Percentiles rank a stretch among this genome's conserved stretches.
phyloP scores from a whole-genome alignment of 1,140 invertebrate species.

The Temnothorax longispinosus region DNA sequence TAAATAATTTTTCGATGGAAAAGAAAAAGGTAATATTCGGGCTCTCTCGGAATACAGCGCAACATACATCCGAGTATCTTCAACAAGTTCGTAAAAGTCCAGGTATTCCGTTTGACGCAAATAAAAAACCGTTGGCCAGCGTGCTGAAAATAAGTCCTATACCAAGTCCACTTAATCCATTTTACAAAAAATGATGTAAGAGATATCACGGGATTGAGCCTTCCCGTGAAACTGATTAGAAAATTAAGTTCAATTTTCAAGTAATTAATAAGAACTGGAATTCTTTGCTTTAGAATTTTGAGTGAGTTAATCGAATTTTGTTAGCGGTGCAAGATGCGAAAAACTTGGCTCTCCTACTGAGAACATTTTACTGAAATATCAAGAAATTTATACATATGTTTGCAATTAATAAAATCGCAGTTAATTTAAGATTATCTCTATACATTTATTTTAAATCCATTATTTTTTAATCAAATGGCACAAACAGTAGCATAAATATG shows the following conservation, averaged over 20 bases:
- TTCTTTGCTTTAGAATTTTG: neutral
- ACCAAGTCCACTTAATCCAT: conserved; percentile 92
- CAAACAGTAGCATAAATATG: neutral
- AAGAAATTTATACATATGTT: conserved; percentile 20
- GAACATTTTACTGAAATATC: conserved; percentile 21
- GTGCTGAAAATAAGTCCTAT: conserved; percentile 89
- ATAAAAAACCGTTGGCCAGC: conserved; percentile 88
- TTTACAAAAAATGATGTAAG: conserved; percentile 86
- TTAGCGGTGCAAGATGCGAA: neutral
- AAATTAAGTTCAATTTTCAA: neutral
- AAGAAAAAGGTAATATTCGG: conserved; percentile 89
- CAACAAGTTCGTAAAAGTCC: conserved; percentile 89
- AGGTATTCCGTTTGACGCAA: conserved; percentile 90
- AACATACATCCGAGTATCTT: conserved; percentile 90
- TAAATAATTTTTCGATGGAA: conserved; percentile 38
- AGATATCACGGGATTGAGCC: neutral
- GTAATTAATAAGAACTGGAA: neutral
- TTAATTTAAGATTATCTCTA: neutral
- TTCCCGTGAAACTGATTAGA: neutral
- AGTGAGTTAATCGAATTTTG: neutral
- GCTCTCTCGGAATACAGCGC: conserved; percentile 88
- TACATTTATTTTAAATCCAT: conserved; percentile 27
- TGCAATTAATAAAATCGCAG: conserved; percentile 29
- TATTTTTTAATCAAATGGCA: neutral
- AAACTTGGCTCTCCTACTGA: conserved; percentile 11